These are phyloP conservation scores for Caerostris darwini DNA, from an alignment of 1,140 invertebrate species.

Conservation along the genomic window DNA sequence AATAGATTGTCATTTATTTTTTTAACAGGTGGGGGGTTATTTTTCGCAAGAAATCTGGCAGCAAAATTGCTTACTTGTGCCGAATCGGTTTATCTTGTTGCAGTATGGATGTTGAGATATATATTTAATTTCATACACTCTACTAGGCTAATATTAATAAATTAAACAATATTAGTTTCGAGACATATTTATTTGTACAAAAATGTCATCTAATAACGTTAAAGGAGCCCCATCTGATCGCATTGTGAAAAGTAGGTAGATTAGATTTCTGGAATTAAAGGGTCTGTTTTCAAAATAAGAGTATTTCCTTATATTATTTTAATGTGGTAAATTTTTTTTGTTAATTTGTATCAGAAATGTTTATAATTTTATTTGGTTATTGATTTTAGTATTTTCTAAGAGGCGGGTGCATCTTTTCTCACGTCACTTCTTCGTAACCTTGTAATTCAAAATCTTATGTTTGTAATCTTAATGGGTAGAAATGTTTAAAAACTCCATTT, in stretches of 20 bases:
- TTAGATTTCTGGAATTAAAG: not conserved
- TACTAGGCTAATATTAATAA: slow-evolving; percentile 12
- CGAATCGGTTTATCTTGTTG: slow-evolving; percentile 73
- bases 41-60: slow-evolving; percentile 57
- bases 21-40: slow-evolving; percentile 68
- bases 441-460: not conserved
- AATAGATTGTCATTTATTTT: not conserved
- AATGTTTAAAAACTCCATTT: not conserved
- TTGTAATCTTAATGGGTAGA: not conserved
- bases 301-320: slow-evolving; percentile 39
- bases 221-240: slow-evolving; percentile 69
- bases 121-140: slow-evolving; percentile 35
- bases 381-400: not conserved
- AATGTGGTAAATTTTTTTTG: not conserved
- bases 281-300: slow-evolving; percentile 32
- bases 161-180: slow-evolving; percentile 15
- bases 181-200: not conserved
- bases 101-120: slow-evolving; percentile 69
- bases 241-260: slow-evolving; percentile 68
- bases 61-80: slow-evolving; percentile 56
- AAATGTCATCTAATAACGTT: slow-evolving; percentile 72
- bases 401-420: not conserved
- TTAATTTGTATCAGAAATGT: not conserved
- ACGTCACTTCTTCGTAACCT: not conserved
- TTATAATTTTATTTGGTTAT: not conserved